phyloP scores from a whole-genome alignment of 2,113 vertebrate species.

The Xiphias gladius region DNA sequence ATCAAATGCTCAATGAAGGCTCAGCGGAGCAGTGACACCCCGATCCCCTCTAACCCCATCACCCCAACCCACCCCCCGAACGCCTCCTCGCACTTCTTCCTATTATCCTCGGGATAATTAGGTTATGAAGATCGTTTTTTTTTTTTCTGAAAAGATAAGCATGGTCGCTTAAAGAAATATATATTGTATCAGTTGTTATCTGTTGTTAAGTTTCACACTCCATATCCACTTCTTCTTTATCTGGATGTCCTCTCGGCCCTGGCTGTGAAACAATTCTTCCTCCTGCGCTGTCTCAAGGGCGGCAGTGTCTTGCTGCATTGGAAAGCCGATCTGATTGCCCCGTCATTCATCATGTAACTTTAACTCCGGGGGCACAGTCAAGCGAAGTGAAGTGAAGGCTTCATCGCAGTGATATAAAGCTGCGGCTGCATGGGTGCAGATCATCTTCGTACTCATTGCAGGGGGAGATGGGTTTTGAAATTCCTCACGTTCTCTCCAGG shows the following conservation, averaged over 20 bases:
- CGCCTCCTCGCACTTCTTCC: constrained; percentile 20
- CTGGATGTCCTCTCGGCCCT: constrained; percentile 42
- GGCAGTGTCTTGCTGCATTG: constrained; percentile 86
- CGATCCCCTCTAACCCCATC: constrained; percentile 64
- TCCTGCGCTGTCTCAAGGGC: constrained; percentile 85
- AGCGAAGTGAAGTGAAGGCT: constrained; percentile 42
- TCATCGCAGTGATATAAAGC: constrained; percentile 68
- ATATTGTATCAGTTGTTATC: constrained; percentile 39
- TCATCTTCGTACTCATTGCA: constrained; percentile 69
- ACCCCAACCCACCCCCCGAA: constrained; percentile 31
- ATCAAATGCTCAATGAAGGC: constrained; percentile 81
- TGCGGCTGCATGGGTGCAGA: constrained; percentile 62
- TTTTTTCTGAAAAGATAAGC: constrained; percentile 20
- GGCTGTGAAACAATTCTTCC: constrained; percentile 83
- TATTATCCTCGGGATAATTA: constrained; percentile 48
- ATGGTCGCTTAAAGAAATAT: not conserved
- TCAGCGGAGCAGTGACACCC: constrained; percentile 70
- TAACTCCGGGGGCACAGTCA: constrained; percentile 62
- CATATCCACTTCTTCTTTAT: constrained; percentile 31
- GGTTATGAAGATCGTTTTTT: constrained; percentile 24
- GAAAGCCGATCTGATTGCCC: constrained; percentile 85
- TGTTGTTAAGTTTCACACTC: constrained; percentile 25
- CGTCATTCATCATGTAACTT: constrained; percentile 83
- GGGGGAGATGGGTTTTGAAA: constrained; percentile 86
- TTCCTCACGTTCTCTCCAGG: constrained; percentile 60